Conservation (phyloP, 2,888 invertebrate genomes). For the Drosophila kuntzei region DNA sequence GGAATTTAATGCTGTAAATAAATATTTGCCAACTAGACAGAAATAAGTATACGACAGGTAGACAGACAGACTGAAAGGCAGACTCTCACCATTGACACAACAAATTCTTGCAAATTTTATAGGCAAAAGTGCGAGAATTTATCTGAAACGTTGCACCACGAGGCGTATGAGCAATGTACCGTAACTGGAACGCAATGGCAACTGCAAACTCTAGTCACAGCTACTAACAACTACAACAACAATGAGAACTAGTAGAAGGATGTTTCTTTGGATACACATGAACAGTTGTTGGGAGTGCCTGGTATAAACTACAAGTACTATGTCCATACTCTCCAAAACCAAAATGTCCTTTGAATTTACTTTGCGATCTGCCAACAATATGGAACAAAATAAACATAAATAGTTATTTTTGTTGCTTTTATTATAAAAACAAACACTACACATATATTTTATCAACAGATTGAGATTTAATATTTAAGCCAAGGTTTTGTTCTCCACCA, state of each 20-base stretch:
- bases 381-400: no score
- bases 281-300: constrained; percentile 37
- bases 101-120: constrained; percentile 61
- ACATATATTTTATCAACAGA: no score
- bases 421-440: no score
- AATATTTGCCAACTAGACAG: constrained; percentile 52
- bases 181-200: constrained; percentile 24
- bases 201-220: constrained; percentile 9
- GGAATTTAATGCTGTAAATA: constrained; percentile 65
- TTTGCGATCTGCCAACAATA: neutral
- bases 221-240: constrained; percentile 16
- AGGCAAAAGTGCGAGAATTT: constrained; percentile 38
- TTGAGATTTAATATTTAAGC: no score
- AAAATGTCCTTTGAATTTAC: neutral
- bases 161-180: constrained; percentile 58
- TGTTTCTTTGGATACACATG: constrained; percentile 55
- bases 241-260: constrained; percentile 28
- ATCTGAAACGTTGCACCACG: constrained; percentile 37
- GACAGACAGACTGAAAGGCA: constrained; percentile 7
- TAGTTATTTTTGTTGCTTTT: no score
- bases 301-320: constrained; percentile 11
- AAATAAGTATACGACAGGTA: neutral
- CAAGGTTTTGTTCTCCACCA: no score
- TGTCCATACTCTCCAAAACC: constrained; percentile 22
- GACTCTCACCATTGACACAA: constrained; percentile 64